These are phyloP conservation scores for Caiman crocodilus DNA, from an alignment of 2,797 vertebrate species.

Conservation along the genomic window DNA sequence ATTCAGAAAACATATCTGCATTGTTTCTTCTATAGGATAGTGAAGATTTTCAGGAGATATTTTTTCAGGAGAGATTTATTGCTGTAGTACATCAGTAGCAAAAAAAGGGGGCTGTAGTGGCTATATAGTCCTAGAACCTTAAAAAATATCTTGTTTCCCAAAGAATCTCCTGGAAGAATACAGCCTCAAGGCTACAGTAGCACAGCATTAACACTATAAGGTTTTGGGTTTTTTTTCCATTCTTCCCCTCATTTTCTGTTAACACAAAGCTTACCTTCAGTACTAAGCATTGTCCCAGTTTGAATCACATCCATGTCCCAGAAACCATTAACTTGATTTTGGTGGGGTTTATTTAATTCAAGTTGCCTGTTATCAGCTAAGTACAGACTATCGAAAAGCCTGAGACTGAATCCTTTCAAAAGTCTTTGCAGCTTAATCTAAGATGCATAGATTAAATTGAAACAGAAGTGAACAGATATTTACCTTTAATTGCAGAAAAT, in stretches of 20 bases:
- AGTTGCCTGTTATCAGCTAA: neutral
- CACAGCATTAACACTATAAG: accelerated
- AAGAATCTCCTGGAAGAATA: neutral
- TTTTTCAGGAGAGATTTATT: neutral
- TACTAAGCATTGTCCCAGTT: neutral
- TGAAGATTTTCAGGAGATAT: neutral
- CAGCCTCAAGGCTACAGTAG: neutral
- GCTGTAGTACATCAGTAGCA: neutral
- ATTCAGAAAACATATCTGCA: conserved; percentile 49
- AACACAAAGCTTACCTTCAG: neutral
- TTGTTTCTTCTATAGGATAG: neutral
- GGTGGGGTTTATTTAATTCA: neutral
- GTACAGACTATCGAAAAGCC: no score
- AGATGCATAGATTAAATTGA: no score
- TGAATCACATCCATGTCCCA: neutral
- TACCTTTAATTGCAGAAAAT: no score
- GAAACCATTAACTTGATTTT: neutral
- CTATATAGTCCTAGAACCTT: neutral
- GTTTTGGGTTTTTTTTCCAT: neutral
- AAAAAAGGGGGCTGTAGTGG: neutral
- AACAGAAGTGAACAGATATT: no score
- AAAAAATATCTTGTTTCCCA: neutral
- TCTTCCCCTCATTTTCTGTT: neutral
- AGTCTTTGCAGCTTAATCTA: no score
- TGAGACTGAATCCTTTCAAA: no score